Base-by-base conservation (phyloP, 2,113 vertebrate genomes). In the Ardeotis arabs region DNA sequence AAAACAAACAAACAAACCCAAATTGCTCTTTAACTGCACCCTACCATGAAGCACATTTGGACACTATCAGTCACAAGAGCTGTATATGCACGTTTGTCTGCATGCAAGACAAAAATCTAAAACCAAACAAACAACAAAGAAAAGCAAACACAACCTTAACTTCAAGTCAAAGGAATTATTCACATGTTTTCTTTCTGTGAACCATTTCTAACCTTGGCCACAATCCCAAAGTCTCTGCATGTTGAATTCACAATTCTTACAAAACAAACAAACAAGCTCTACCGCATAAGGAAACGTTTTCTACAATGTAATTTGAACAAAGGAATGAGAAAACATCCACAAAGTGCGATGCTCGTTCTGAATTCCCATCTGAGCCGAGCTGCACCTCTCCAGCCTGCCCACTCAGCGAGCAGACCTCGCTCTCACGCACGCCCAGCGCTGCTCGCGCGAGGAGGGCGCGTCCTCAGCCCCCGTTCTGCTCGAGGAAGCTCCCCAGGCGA, bases 211-310 rank as follows among this genome's bases (percentile, higher is more conserved):
- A 75, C 76, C 73, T 70, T 81, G 81, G 94, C 93, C 33, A 0
- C 0, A 4, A 33, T 89, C 84, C 93, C 53, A 18, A 74, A 25
- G 60, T 66, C 83, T 50, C 4, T 29, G 41, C 33, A 0, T 29
- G 59, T 63, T 79, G 27, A 74, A 67, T 16, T 81, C 27, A 8
- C 68, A 88, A 37, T 31, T 80, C 91, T 35, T 14, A 16, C 80
- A 87, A 84, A 92, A 93, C 88, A 90, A 95, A 95, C 88, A 95
- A 85, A 52, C 90, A 89, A 94, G 59, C 60, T 37, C 9, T 35
- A 1, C 45, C 2, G 0, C 88, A 58, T 20, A 76, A 81, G 87
- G 89, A 78, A 95, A 74, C 2, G 12, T 63, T 86, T 90, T 29
- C 80, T 33, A 23, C 80, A 83, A 39, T 14, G 47, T 6, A 23